Conservation (phyloP, 2,797 vertebrate species). For the Rhinella marina region DNA sequence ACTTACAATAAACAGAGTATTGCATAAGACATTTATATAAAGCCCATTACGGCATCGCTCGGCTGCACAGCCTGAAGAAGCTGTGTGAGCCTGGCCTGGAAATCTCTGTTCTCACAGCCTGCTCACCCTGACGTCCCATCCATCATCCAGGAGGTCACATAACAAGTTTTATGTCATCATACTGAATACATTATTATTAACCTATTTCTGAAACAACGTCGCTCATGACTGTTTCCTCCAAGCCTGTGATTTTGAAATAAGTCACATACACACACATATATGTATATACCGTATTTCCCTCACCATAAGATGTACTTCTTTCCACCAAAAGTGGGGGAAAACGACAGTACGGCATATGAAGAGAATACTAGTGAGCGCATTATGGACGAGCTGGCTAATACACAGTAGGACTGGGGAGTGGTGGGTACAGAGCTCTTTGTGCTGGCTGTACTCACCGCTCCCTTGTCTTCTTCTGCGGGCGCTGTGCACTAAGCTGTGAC, state of each 20-base stretch:
- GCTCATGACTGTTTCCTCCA: background rate
- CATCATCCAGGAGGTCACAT: background rate
- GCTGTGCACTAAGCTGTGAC: too few relatives aligned
- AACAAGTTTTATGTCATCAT: background rate
- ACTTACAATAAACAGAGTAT: background rate
- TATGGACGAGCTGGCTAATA: too few relatives aligned
- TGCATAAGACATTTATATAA: slow-evolving; percentile 55
- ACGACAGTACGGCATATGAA: too few relatives aligned
- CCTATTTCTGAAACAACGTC: background rate
- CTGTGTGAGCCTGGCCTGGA: background rate
- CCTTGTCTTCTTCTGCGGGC: too few relatives aligned
- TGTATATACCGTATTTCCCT: too few relatives aligned
- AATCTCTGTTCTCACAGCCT: background rate
- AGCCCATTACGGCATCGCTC: slow-evolving; percentile 31
- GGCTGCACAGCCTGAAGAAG: background rate
- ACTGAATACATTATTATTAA: slow-evolving; percentile 1
- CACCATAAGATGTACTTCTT: too few relatives aligned
- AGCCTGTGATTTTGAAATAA: background rate
- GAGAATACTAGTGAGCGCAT: too few relatives aligned
- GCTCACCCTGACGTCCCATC: background rate
- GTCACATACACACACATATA: too few relatives aligned
- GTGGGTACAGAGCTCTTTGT: too few relatives aligned
- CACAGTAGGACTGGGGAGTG: too few relatives aligned
- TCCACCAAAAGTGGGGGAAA: too few relatives aligned
- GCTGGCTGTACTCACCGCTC: too few relatives aligned